phyloP scores from a whole-genome alignment of 1,140 invertebrate genomes.

The Formica exsecta region DNA sequence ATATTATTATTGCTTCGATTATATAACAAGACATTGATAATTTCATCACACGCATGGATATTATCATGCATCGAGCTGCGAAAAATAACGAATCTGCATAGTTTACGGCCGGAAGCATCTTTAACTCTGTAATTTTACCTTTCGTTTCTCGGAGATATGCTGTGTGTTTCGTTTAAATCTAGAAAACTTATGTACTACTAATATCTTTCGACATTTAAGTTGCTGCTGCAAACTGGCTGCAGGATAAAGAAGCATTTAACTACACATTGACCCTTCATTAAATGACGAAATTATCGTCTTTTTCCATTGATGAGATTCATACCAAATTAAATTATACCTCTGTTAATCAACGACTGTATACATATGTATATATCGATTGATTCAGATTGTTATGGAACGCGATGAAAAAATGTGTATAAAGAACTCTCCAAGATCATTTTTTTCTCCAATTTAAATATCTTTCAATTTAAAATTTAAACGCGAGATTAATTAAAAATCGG shows the following conservation, averaged over 20 bases:
- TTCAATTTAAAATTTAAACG: constrained; percentile 13
- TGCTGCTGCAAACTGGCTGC: constrained; percentile 46
- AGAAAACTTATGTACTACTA: constrained; percentile 73
- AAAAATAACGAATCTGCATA: constrained; percentile 66
- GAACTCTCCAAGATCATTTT: background rate
- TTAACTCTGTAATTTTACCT: constrained; percentile 69
- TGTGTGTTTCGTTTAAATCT: constrained; percentile 77
- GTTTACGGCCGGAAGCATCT: constrained; percentile 75
- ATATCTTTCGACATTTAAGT: constrained; percentile 63
- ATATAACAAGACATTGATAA: constrained; percentile 15
- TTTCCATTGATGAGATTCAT: background rate
- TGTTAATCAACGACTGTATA: constrained; percentile 13
- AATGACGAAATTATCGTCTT: background rate
- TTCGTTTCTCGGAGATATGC: constrained; percentile 77
- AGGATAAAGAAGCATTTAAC: constrained; percentile 63
- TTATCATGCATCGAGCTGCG: constrained; percentile 45
- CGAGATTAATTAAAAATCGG: background rate
- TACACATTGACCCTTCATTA: constrained; percentile 26
- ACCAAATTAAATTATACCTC: constrained; percentile 25
- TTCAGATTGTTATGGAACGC: background rate
- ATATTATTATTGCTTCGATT: constrained; percentile 66
- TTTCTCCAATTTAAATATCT: no score
- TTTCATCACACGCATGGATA: constrained; percentile 23
- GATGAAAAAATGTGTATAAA: background rate
- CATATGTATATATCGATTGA: background rate